Base-by-base conservation (phyloP, 1,140 invertebrate genomes). In the Platyscapa corneri region DNA sequence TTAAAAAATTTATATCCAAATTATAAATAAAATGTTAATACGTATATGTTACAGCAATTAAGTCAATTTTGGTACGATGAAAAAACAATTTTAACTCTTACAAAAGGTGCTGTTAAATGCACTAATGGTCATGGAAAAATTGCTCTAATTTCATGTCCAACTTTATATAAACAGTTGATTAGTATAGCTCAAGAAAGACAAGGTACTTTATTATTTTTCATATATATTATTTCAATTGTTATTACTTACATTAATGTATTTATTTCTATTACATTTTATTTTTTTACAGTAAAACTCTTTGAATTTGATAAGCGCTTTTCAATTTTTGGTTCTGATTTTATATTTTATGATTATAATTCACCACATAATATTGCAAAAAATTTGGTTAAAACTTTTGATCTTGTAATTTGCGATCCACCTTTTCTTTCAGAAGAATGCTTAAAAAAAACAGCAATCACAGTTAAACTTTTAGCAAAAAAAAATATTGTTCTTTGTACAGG, bases 11-110 rank as follows among this genome's bases (percentile, higher is more conserved):
- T 60, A 53, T 80, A 34, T 85, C 8, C 56, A 77, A 77, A 32
- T 18, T 86, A 27, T 27, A 74, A 76, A 56, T 70, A 78, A 42
- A 23, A 42, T 70, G 37, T 74, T 64, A 77, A 65, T 77, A 70
- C 30, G 23, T 30, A 86, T 64, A 84, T 87, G 88, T 95, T 95
- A 7, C 90, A 99, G 98, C 97, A 99, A 97, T 92, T 99, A 37
- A 98, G 98, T 91, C 98, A 99, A 92, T 99, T 99, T 94, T 99
- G 98, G 98, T 99, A 99, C 90, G 95, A 97, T 90, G 95, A 97
- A 49, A 89, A 94, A 30, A 99, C 98, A 27, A 95, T 96, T 78
- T 91, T 95, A 74, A 91, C 90, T 27, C 92, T 99, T 0, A 95
- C 96, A 0, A 94, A 95, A 87, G 95, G 96, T 87, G 95, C 95